Percentiles rank a stretch among this genome's conserved stretches.
Evolutionary conservation across 92 coral and sea anemone species (phyloP).

Genomic region (Epizoanthus rinbou): DNA sequence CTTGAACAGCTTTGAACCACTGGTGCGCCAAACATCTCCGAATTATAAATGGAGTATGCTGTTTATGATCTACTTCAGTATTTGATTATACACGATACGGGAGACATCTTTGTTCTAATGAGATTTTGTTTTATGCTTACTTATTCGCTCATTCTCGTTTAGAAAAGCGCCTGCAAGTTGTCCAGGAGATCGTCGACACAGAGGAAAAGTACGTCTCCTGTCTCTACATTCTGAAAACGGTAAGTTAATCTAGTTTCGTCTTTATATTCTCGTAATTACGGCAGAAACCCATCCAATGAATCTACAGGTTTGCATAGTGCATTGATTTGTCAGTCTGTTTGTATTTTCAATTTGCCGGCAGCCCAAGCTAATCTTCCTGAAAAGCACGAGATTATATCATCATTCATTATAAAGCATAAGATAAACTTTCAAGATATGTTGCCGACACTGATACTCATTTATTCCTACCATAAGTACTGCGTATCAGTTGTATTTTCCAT

Average conservation of each 20-base stretch:
- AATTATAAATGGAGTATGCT: no score
- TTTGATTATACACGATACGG: no score
- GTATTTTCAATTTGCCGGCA: background rate
- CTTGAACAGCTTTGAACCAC: no score
- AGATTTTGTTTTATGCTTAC: background rate
- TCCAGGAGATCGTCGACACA: conserved; percentile 61
- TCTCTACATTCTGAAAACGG: conserved; percentile 54
- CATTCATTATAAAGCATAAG: background rate
- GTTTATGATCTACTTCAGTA: no score
- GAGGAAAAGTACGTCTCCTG: conserved; percentile 61
- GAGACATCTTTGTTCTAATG: no score
- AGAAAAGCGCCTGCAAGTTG: conserved; percentile 62
- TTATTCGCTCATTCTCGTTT: background rate
- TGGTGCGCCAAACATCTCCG: no score
- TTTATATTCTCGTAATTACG: conserved; percentile 3
- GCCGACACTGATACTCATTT: background rate
- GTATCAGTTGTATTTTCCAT: no score
- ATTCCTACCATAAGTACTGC: background rate
- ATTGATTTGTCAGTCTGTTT: conserved; percentile 2
- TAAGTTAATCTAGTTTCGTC: conserved; percentile 27
- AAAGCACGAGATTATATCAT: background rate
- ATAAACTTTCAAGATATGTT: background rate
- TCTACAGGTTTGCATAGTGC: background rate
- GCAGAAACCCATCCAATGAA: background rate
- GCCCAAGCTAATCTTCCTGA: conserved; percentile 9